Base-by-base conservation (phyloP, 2,113 vertebrate genomes). In the Carassius auratus region DNA sequence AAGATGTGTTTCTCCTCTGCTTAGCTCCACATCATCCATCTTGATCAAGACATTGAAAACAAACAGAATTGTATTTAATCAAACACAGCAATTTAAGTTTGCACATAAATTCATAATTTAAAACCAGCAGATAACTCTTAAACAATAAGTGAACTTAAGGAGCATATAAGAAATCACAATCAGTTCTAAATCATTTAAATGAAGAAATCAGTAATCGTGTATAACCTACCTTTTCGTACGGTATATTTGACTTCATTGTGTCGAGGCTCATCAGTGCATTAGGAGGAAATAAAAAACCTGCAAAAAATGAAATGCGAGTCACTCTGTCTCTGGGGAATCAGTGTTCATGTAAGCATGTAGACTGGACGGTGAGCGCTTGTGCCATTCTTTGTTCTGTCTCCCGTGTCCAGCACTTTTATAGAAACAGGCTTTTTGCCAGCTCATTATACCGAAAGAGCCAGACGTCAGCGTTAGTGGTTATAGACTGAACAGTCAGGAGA, bases 191-290 rank as follows among this genome's bases (percentile, higher is more conserved):
- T 50, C 0, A 50, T 48, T 48, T 12, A 48, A 45, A 45, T 17
- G 8, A 38, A 42, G 42, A 42, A 38, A 38, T 38, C 38, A 42
- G 38, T 45, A 45, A 45, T 42, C 42, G 8, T 5, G 45, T 12
- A 52, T 64, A 21, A 86, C 36, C 15, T 88, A 95, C 94, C 92
- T 91, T 92, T 78, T 91, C 86, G 69, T 94, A 95, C 10, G 88
- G 0, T 71, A 93, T 55, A 38, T 91, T 88, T 3, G 42, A 77
- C 76, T 89, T 92, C 92, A 93, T 94, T 57, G 57, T 90, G 8
- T 86, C 2, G 7, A 81, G 26, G 26, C 21, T 74, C 6, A 33
- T 15, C 30, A 76, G 52, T n/a, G 36, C 79, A 68, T 73, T 21
- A 4, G n/a, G 36, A 57, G 62, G 4, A 86, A 84, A 69, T 15